Conservation (phyloP, 53 echinoderm and acorn worm species). For the Patiria pectinifera region DNA sequence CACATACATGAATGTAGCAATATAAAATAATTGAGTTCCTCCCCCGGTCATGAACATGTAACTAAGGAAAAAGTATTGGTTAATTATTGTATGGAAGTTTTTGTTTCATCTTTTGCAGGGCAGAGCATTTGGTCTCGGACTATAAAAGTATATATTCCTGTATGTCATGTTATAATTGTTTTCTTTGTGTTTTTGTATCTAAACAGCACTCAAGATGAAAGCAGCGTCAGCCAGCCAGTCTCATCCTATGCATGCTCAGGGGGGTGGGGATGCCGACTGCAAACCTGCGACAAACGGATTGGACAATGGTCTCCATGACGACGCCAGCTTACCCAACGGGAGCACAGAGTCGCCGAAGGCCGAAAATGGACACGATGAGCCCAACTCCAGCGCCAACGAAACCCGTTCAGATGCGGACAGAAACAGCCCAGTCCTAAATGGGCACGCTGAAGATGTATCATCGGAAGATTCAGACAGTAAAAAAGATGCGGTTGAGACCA, state of each 20-base stretch:
- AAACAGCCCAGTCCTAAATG: slow-evolving; percentile 7
- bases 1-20: too few species aligned
- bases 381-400: background rate
- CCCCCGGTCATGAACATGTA: too few species aligned
- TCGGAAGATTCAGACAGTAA: slow-evolving; percentile 2
- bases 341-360: slow-evolving; percentile 5
- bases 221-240: background rate
- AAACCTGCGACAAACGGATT: slow-evolving; percentile 16
- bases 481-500: background rate
- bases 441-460: slow-evolving; percentile 16
- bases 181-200: background rate
- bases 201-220: slow-evolving; percentile 34
- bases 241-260: slow-evolving; percentile 6
- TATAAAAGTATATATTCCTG: too few species aligned
- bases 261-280: slow-evolving; percentile 48
- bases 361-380: background rate
- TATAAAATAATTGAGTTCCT: too few species aligned
- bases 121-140: too few species aligned
- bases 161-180: background rate
- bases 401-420: background rate
- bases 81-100: too few species aligned
- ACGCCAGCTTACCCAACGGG: background rate
- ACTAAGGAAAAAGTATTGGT: too few species aligned
- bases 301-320: background rate
- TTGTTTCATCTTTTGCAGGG: too few species aligned